phyloP scores from a whole-genome alignment of 2,888 invertebrate genomes.

The Rhopalosiphum nymphaeae region DNA sequence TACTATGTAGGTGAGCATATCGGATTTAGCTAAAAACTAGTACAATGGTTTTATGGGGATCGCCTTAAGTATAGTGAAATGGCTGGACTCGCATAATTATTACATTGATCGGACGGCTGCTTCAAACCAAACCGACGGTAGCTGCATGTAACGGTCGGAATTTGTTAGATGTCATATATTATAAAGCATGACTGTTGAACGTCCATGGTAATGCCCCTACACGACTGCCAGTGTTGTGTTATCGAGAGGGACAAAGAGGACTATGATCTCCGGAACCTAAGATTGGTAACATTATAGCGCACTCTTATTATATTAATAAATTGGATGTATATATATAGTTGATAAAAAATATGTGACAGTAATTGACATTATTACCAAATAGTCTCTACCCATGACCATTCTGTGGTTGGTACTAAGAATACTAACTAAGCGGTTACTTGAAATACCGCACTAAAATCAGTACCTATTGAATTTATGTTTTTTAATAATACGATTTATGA shows the following conservation, averaged over 20 bases:
- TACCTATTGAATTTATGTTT: neutral
- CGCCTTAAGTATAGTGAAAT: neutral
- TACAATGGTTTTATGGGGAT: neutral
- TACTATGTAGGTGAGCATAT: neutral
- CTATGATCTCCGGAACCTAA: neutral
- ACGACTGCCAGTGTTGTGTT: fast-evolving
- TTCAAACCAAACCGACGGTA: neutral
- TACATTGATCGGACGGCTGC: neutral
- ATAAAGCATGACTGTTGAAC: neutral
- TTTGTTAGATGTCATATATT: neutral
- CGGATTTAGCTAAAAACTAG: slow-evolving; percentile 20
- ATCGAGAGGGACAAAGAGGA: neutral
- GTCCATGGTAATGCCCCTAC: neutral
- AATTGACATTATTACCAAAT: neutral
- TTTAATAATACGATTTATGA: neutral
- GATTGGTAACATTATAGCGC: neutral
- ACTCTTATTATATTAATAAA: neutral
- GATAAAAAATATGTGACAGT: neutral
- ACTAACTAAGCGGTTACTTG: neutral
- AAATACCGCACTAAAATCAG: neutral
- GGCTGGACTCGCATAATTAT: neutral
- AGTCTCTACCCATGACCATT: too few species aligned
- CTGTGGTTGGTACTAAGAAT: neutral
- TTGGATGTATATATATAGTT: neutral
- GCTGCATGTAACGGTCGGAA: neutral